These are phyloP conservation scores for Lamellibrachia luymesi DNA, from an alignment of 1,140 invertebrate species.

Conservation along the genomic window DNA sequence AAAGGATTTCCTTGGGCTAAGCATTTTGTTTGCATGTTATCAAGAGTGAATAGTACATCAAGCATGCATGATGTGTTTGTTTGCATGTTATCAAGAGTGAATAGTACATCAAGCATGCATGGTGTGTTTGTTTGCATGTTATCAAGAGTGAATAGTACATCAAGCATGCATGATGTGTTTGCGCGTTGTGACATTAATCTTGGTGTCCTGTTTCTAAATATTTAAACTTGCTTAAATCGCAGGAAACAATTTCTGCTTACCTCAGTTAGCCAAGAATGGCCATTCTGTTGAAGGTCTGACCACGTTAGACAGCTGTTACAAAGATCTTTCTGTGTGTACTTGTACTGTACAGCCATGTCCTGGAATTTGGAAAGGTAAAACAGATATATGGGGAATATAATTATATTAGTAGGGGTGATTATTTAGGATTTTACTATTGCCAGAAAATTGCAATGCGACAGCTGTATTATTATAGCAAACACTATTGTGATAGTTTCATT, in stretches of 20 bases:
- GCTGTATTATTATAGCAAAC: too few relatives aligned
- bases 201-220: background rate
- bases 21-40: background rate
- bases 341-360: background rate
- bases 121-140: background rate
- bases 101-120: background rate
- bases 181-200: too few relatives aligned
- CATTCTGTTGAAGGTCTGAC: background rate
- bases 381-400: background rate
- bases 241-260: background rate
- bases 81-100: background rate
- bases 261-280: background rate
- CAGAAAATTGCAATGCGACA: too few relatives aligned
- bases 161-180: background rate
- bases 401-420: too few relatives aligned
- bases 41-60: background rate
- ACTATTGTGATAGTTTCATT: too few relatives aligned
- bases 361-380: background rate
- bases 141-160: background rate
- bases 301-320: background rate
- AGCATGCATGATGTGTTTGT: background rate
- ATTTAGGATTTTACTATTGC: too few relatives aligned
- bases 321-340: background rate
- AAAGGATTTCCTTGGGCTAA: background rate
- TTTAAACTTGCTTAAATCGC: background rate